These are phyloP conservation scores for Chironomus riparius DNA, from an alignment of 2,888 invertebrate species.

Conservation along the genomic window DNA sequence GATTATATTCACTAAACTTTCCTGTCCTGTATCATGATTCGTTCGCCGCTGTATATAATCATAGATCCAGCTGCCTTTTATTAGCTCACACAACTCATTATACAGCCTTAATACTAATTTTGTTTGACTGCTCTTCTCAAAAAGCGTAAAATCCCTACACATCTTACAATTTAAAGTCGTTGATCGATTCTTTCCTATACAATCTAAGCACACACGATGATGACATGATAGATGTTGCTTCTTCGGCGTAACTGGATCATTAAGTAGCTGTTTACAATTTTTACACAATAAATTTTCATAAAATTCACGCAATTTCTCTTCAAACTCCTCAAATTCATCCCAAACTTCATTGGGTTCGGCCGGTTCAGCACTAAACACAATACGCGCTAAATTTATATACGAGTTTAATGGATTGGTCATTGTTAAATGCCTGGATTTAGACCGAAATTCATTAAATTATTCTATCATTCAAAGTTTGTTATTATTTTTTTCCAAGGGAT, in stretches of 20 bases:
- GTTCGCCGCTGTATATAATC: conserved; percentile 50
- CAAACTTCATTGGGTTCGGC: background rate
- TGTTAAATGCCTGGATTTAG: no score
- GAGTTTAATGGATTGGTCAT: background rate
- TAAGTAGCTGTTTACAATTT: conserved; percentile 75
- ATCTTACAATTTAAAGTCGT: conserved; percentile 74
- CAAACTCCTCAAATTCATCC: conserved; percentile 6
- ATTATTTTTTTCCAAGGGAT: no score
- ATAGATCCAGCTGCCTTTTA: conserved; percentile 64
- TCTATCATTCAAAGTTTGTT: no score
- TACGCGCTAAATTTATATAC: background rate
- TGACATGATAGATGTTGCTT: conserved; percentile 60
- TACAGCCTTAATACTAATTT: conserved; percentile 78
- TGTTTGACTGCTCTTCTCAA: conserved; percentile 72
- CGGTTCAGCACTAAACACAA: conserved; percentile 4
- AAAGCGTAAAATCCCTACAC: conserved; percentile 76
- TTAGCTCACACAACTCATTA: conserved; percentile 76
- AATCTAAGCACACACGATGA: conserved; percentile 79
- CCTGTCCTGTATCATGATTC: conserved; percentile 44
- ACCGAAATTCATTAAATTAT: background rate
- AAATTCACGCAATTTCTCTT: background rate
- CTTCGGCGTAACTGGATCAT: conserved; percentile 71
- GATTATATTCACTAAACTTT: conserved; percentile 50
- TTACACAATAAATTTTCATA: conserved; percentile 72
- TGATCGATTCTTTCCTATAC: conserved; percentile 75